Conservation (phyloP, 2,113 vertebrate genomes). For the Lasiurus borealis region DNA sequence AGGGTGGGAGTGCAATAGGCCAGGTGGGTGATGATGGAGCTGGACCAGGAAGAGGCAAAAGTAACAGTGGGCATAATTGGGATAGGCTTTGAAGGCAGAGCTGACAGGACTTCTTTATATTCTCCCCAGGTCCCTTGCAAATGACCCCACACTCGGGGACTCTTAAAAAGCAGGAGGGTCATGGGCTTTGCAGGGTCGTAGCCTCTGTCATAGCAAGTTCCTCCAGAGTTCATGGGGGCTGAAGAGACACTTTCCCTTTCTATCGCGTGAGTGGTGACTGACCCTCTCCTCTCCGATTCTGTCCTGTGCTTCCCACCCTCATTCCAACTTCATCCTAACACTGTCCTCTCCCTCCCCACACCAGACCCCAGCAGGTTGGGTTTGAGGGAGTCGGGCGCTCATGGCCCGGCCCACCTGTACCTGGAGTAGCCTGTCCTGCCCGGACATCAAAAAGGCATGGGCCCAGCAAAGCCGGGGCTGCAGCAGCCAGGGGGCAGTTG, state of each 20-base stretch:
- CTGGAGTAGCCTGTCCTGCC: neutral
- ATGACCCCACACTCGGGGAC: neutral
- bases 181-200: neutral
- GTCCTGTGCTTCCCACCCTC: neutral
- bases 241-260: neutral
- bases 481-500: neutral
- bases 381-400: neutral
- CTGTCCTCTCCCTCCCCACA: neutral
- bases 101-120: neutral
- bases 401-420: rapidly evolving
- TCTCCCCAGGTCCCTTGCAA: too few species aligned
- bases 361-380: neutral
- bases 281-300: neutral
- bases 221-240: neutral
- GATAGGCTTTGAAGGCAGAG: neutral
- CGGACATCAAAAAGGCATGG: neutral
- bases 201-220: neutral
- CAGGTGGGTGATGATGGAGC: too few species aligned
- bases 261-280: neutral
- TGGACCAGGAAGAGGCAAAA: neutral
- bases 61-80: rapidly evolving
- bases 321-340: neutral
- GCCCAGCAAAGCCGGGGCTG: neutral
- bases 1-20: rapidly evolving
- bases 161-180: neutral